A percentile compares a stretch with the other conserved stretches of the same genome.
phyloP scores from a whole-genome alignment of 2,797 vertebrate species.

The Diplodus sargus region DNA sequence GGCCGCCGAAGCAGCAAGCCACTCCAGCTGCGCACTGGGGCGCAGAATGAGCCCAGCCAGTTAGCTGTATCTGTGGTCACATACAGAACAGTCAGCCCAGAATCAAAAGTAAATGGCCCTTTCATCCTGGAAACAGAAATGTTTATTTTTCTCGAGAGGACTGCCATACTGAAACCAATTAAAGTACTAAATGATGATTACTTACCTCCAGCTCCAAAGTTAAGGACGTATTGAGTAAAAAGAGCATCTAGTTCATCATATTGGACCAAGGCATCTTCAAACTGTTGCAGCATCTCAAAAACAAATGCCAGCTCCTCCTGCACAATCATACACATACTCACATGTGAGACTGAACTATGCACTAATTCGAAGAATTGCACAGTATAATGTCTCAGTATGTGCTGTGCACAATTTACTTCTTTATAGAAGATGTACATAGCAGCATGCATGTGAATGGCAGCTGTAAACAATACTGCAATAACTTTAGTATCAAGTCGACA shows the following conservation, averaged over 20 bases:
- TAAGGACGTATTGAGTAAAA: slow-evolving; percentile 98
- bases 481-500: no score
- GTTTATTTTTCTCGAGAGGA: not conserved
- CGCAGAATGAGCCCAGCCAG: slow-evolving; percentile 97
- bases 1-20: slow-evolving; percentile 93
- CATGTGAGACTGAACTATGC: slow-evolving; percentile 1
- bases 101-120: not conserved
- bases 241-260: slow-evolving; percentile 99
- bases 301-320: slow-evolving; percentile 99
- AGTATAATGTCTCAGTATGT: no score
- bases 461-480: no score
- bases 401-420: no score
- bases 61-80: slow-evolving; percentile 91
- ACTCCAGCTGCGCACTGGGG: slow-evolving; percentile 95
- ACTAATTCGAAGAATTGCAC: not conserved
- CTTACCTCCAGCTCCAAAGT: slow-evolving; percentile 96
- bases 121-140: not conserved
- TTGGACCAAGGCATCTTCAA: slow-evolving; percentile 97
- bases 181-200: no score
- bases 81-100: not conserved
- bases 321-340: slow-evolving; percentile 25
- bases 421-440: no score
- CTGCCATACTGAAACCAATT: not conserved
- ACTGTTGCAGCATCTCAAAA: slow-evolving; percentile 99
- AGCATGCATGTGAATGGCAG: no score